Base-by-base conservation (phyloP, 1,140 invertebrate genomes). In the Kradibia gibbosae region DNA sequence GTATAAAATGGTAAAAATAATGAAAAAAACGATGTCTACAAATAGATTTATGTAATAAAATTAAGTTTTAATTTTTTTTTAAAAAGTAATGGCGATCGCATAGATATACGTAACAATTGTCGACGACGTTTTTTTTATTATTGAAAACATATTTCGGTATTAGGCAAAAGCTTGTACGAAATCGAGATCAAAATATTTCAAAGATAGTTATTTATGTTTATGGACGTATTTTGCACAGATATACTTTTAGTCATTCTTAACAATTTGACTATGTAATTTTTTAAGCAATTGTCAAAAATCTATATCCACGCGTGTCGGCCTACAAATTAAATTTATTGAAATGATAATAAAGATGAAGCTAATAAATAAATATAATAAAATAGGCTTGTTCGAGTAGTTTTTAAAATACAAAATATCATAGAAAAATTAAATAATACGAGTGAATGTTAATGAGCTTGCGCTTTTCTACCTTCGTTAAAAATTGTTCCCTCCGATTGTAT, bases 401-500 rank as follows among this genome's bases (percentile, higher is more conserved):
- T 4, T 67, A 3, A 39, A 39, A 28, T 71, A 25, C 11, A 20
- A 45, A 20, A 25, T 60, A 42, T 4, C 3, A 57, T 17, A 7
- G 42, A 76, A 20, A 39, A 50, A 65, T 20, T 3, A 50, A 11
- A 1, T 5, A 17, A 78, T 13, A 28, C 25, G 45, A 81, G 34
- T 75, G 11, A 48, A 70, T 76, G 13, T 20, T 60, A 50, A 75
- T 22, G 28, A 13, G 48, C 36, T 39, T 4, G 8, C 74, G 15
- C 55, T 42, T 80, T 80, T 80, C 8, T 80, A 62, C 65, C 70
- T 34, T 80, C 20, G 10, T 42, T 57, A 55, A 42, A 67, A 74
- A 31, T 20, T 53, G 60, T 82, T 82, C 25, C 34, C 78, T 79
- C 50, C 79, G 62, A 77, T 76, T 48, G 75, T 85, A 84, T 86